Conservation (phyloP, 2,113 vertebrate genomes). For the Brachirus orientalis region DNA sequence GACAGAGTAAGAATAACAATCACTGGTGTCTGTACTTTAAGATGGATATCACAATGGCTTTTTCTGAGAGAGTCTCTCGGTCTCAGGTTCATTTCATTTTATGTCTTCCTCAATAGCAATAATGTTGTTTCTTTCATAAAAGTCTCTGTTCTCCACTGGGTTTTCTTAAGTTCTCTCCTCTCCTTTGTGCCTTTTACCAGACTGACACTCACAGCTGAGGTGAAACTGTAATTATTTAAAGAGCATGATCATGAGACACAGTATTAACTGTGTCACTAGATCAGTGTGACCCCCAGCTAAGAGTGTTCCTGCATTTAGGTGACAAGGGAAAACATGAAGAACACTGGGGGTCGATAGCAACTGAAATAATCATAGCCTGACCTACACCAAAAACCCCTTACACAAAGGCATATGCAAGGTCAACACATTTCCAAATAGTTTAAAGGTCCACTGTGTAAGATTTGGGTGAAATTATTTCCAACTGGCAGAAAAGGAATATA, state of each 20-base stretch:
- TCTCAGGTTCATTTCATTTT: slow-evolving; percentile 33
- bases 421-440: too few species aligned
- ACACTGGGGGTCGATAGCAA: slow-evolving; percentile 14
- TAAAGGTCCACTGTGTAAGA: too few species aligned
- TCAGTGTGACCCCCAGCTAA: not conserved
- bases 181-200: slow-evolving; percentile 13
- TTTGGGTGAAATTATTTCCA: too few species aligned
- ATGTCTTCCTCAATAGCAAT: slow-evolving; percentile 9
- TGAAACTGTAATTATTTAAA: slow-evolving; percentile 29
- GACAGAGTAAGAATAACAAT: slow-evolving; percentile 32
- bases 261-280: not conserved
- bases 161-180: slow-evolving; percentile 1
- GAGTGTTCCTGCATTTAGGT: slow-evolving; percentile 7
- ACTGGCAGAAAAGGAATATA: too few species aligned
- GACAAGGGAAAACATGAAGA: not conserved
- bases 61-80: slow-evolving; percentile 13
- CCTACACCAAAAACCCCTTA: not conserved
- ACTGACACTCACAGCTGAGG: slow-evolving; percentile 11
- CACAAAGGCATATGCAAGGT: slow-evolving; percentile 7
- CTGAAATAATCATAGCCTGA: slow-evolving; percentile 9
- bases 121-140: slow-evolving; percentile 8
- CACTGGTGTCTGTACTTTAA: slow-evolving; percentile 18
- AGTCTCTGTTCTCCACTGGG: slow-evolving; percentile 15
- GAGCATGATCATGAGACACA: slow-evolving; percentile 1
- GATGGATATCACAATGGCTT: not conserved